Evolutionary conservation across 1,140 invertebrate species (phyloP), one percentile per base, ranked within the genome.

Genomic region (Neodiprion fabricii): DNA sequence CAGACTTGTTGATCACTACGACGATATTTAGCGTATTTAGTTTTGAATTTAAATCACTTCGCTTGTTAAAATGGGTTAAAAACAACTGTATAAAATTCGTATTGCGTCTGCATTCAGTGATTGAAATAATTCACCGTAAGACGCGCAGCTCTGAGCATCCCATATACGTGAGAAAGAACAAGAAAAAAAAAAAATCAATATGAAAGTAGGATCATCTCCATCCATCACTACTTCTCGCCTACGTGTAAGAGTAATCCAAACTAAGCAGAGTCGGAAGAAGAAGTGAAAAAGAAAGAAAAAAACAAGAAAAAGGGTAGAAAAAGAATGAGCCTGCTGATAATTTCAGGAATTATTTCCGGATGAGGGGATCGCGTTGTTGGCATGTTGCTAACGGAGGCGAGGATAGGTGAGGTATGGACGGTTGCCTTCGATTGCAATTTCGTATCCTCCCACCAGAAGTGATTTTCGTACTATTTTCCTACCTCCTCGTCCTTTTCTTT

Each of bases 341-440:
- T 77, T 77, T 73, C 71, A 67, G 49, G 76, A 72, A 75, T 77
- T 77, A 77, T 75, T 77, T 77, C 73, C 76, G 72, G 50, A 61
- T 71, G 71, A 71, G 68, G 74, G n/a, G n/a, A 61, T 61, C 53
- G 28, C 28, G 28, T 61, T 61, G 53, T 12, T 61, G 5, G 53
- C 53, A 61, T 61, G 53, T 4, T 61, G 53, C 53, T 4, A 61
- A 17, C n/a, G 4, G 5, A 8, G 28, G 53, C n/a, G 53, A 61
- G n/a, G 53, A 5, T 40, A 5, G 53, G 9, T 61, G 53, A 61
- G 53, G n/a, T 61, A 61, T 61, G 9, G 53, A 17, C 5, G 9
- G 53, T 61, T 61, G 53, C 8, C 53, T 40, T 61, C 53, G 53
- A 61, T 61, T 61, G 11, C 53, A 17, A 23, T 11, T 65, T 69